Base-by-base conservation (phyloP, 2,888 invertebrate genomes). In the Apotomis betuletana region DNA sequence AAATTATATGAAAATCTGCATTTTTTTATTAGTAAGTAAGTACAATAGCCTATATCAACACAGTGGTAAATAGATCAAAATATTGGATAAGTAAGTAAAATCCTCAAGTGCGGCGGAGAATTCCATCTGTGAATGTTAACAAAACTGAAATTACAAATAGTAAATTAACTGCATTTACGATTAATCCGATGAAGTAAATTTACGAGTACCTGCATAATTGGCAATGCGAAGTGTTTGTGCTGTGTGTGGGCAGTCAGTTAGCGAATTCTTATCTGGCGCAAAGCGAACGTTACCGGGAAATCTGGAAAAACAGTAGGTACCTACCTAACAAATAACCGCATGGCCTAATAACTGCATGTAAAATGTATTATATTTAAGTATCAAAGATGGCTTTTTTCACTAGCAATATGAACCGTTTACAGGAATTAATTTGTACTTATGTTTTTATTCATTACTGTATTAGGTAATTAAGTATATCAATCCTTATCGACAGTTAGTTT, bases 161-260 rank as follows among this genome's bases (percentile, higher is more conserved):
- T 41, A 5, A 46, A 62, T 13, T 61, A 67, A 69, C 51, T 15
- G 46, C 51, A 49, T 59, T 67, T 67, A 67, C 15, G 67, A 57
- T 57, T 46, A 62, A 46, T 61, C 5, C 46, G 65, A 51, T 36
- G 44, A 46, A 55, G 51, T 9, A 49, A 27, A 44, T 63, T 59
- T 59, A 27, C 27, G 27, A 27, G 27, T 27, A 27, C 27, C 27
- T 27, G 27, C 27, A 27, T 27, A 60, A 64, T 62, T 70, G 54
- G 64, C 70, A 54, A 60, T 70, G 70, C 70, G 70, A 70, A 70
- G 9, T 70, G 54, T 59, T 70, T 70, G 70, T 60, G 38, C 59
- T 65, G 70, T 12, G 8, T 5, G 5, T 44, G 27, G 27, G 65
- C 64, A 65, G 36, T 51, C 38, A 59, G n/a, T 54, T 65, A 36